Conservation (phyloP, 2,113 vertebrate genomes). For the Argyrosomus japonicus region DNA sequence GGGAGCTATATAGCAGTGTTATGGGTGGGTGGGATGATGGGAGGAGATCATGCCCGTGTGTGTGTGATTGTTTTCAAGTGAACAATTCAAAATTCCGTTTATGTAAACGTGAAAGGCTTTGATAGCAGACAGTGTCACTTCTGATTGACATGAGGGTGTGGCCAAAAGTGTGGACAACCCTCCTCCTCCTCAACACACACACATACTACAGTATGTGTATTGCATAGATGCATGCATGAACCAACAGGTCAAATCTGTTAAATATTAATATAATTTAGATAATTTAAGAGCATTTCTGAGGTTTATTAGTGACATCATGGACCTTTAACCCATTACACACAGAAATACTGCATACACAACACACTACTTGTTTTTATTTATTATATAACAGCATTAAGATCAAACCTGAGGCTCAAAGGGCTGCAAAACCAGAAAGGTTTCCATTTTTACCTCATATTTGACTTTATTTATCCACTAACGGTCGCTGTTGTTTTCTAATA, state of each 20-base stretch:
- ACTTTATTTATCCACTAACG: background rate
- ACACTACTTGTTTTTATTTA: background rate
- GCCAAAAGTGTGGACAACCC: slow-evolving; percentile 23
- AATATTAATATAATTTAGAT: background rate
- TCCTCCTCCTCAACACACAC: background rate
- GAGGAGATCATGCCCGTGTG: background rate
- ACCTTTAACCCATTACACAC: background rate
- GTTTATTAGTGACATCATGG: background rate
- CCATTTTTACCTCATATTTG: background rate
- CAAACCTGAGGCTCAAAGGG: background rate
- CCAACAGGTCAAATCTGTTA: too few relatives aligned
- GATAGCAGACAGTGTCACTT: too few relatives aligned
- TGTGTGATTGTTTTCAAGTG: slow-evolving; percentile 19
- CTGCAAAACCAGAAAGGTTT: background rate
- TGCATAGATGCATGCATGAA: too few relatives aligned
- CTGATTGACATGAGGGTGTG: slow-evolving; percentile 55
- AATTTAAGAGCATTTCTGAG: background rate
- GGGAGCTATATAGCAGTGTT: slow-evolving; percentile 39
- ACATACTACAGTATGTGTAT: too few relatives aligned
- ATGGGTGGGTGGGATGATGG: slow-evolving; percentile 19
- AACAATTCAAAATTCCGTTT: background rate
- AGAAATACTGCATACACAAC: too few relatives aligned
- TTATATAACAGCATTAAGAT: background rate
- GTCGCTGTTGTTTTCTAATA: background rate
- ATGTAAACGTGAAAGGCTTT: too few relatives aligned